Base-by-base conservation (phyloP, 2,113 vertebrate species). In the Perccottus glenii region DNA sequence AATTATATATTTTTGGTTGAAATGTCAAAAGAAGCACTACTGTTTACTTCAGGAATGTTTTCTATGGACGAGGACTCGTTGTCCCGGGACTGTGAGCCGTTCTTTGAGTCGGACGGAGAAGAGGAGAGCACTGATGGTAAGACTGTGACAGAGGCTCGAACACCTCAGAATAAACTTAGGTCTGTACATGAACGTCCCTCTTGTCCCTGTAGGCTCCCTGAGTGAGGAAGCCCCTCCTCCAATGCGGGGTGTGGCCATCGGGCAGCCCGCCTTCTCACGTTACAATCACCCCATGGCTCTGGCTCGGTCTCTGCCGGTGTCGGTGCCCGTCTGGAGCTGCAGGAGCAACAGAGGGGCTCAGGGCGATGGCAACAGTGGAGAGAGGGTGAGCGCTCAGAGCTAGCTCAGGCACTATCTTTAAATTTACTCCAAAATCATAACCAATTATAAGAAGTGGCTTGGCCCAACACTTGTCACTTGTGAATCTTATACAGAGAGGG, bases 31-130 rank as follows among this genome's bases (percentile, higher is more conserved):
- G 5, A 40, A 40, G 8, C 6, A 12, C 57, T 5, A 0, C 47
- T 35, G 0, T 9, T 73, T 51, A 16, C 63, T 50, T 2, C 85
- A 97, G 96, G 94, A 32, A 93, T 97, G 11, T 97, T 97, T 68
- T 92, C 94, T 27, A 97, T 97, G 96, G 96, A 97, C 0, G 96
- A 97, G 76, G 96, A 97, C 7, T 93, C 95, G 5, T 84, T 94
- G 45, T 95, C 93, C 1, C 92, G 95, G 8, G 94, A 95, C 84
- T 94, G 93, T 47, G 94, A 95, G 76, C 93, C 94, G 0, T 95
- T 95, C 84, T 95, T 94, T 35, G 94, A 95, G 77, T 95, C 94
- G 0, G 94, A 95, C 4, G 92, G 89, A 1, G 93, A 94, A 67
- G 93, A 92, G 74, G 94, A 94, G 77, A 95, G 94, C 84, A 95